These are phyloP conservation scores for Malurus elegans DNA, from an alignment of 2,113 vertebrate genomes.

Conservation along the genomic window DNA sequence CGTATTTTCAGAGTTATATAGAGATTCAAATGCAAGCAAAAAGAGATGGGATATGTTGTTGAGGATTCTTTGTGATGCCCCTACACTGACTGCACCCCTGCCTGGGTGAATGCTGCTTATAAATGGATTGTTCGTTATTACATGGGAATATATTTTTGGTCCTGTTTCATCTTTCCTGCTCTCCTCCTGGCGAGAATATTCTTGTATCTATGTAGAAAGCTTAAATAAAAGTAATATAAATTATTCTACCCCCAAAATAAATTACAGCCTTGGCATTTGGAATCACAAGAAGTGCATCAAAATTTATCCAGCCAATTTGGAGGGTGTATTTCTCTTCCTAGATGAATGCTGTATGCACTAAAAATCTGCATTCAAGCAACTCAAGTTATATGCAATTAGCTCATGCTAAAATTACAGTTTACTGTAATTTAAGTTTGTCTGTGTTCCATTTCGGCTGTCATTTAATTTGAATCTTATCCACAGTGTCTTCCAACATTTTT, in stretches of 20 bases:
- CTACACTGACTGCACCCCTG: accelerated
- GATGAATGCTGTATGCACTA: not conserved
- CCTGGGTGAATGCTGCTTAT: not conserved
- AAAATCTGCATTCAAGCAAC: not conserved
- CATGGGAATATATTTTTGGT: not conserved
- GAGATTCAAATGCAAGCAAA: not conserved
- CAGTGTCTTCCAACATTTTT: not conserved
- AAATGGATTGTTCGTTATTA: not conserved
- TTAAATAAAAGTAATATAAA: not conserved
- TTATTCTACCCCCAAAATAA: not conserved
- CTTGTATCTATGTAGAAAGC: not conserved
- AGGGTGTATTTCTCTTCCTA: not conserved
- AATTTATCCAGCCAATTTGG: not conserved
- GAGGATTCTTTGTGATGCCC: not conserved
- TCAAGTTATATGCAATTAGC: not conserved
- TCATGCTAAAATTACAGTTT: not conserved
- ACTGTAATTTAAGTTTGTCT: not conserved
- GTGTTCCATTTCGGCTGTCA: not conserved
- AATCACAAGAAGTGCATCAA: not conserved
- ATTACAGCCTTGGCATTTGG: not conserved
- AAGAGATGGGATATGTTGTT: not conserved
- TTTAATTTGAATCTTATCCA: not conserved
- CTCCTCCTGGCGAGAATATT: not conserved
- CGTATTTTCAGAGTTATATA: not conserved
- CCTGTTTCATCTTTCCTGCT: not conserved